A percentile compares a stretch with the other conserved stretches of the same genome.
These are phyloP conservation scores for Diplodus puntazzo DNA, from an alignment of 2,797 vertebrate genomes.

Conservation along the genomic window DNA sequence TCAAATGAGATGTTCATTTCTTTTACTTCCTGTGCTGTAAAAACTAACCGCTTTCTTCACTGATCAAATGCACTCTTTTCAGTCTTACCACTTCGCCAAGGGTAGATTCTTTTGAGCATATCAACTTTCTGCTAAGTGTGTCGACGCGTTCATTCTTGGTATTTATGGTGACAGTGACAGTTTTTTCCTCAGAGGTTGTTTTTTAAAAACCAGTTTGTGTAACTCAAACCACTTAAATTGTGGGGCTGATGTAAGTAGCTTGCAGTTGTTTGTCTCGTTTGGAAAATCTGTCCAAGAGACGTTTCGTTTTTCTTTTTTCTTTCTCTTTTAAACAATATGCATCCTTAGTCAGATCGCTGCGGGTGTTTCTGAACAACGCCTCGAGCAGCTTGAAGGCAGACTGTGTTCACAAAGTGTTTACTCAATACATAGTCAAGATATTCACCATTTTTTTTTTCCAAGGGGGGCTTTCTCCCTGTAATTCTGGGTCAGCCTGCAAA, in stretches of 20 bases:
- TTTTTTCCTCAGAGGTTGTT: constrained; percentile 48
- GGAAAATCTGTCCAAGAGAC: constrained; percentile 25
- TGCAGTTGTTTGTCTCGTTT: constrained; percentile 48
- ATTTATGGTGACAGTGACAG: constrained; percentile 68
- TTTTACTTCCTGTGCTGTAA: constrained; percentile 69
- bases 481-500: constrained; percentile 25
- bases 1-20: constrained; percentile 50
- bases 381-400: constrained; percentile 21
- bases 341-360: constrained; percentile 39
- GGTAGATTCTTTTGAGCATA: constrained; percentile 55
- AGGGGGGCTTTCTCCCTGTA: constrained; percentile 15
- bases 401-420: constrained; percentile 31
- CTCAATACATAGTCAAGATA: constrained; percentile 19
- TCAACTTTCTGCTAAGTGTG: constrained; percentile 57
- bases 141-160: constrained; percentile 55
- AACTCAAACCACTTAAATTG: constrained; percentile 45
- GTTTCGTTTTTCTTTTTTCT: not conserved
- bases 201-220: constrained; percentile 40
- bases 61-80: constrained; percentile 50
- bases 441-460: constrained; percentile 7
- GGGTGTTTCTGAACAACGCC: constrained; percentile 26
- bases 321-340: constrained; percentile 34
- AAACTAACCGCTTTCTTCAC: constrained; percentile 60
- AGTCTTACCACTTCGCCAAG: constrained; percentile 30
- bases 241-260: constrained; percentile 57